Conservation (phyloP, 2,113 vertebrate species). For the Lamprotornis superbus region DNA sequence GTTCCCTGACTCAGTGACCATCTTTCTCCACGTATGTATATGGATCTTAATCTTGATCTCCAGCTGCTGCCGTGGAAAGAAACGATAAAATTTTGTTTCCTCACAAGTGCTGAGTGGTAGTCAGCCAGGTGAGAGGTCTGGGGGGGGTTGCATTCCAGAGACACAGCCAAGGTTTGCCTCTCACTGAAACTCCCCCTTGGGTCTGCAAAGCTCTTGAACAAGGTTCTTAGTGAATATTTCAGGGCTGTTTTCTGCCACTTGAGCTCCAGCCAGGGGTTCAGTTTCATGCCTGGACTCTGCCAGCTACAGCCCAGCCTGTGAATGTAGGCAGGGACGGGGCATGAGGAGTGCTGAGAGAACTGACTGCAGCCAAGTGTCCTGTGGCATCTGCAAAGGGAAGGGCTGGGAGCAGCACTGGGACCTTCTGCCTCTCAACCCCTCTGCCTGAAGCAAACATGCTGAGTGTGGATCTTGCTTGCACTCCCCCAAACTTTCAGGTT, state of each 20-base stretch:
- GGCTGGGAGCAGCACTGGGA: neutral
- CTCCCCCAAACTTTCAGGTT: neutral
- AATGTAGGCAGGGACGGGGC: neutral
- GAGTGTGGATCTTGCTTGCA: neutral
- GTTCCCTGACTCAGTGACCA: neutral
- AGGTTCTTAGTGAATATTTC: neutral
- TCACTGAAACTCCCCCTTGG: neutral
- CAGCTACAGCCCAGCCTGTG: neutral
- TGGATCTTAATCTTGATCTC: neutral
- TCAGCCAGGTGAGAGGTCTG: neutral
- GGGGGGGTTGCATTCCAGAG: neutral
- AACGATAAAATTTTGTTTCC: neutral
- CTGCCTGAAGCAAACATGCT: neutral
- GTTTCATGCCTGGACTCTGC: neutral
- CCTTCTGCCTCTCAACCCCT: neutral
- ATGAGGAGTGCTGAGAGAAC: fast-evolving
- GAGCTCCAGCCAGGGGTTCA: neutral
- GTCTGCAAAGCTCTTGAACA: neutral
- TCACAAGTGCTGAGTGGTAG: neutral
- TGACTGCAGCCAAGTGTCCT: fast-evolving
- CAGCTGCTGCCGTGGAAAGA: neutral
- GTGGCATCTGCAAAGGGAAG: neutral
- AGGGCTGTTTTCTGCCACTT: neutral
- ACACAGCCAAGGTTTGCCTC: neutral
- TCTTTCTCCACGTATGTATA: neutral